These are phyloP conservation scores for Archivesica marissinica DNA, from an alignment of 1,140 invertebrate species.

Conservation along the genomic window DNA sequence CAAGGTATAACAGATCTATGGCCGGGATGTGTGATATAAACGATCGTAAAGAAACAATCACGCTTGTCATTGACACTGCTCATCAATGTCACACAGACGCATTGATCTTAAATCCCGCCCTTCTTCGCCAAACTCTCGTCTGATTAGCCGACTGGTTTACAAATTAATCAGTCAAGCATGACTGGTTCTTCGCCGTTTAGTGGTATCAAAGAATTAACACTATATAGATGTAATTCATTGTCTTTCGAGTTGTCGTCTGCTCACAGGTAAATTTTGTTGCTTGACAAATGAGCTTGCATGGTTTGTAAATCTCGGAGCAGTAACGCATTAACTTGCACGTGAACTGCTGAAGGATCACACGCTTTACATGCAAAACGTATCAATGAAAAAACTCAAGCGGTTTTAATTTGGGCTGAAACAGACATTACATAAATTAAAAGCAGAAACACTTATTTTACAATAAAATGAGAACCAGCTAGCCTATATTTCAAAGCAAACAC, in stretches of 20 bases:
- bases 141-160: constrained; percentile 60
- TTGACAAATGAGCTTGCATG: constrained; percentile 57
- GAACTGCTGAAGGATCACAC: not conserved
- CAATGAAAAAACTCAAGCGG: not conserved
- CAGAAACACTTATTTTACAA: not conserved
- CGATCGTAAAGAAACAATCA: constrained; percentile 63
- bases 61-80: constrained; percentile 46
- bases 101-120: constrained; percentile 68
- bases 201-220: constrained; percentile 61
- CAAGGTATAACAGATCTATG: constrained; percentile 45
- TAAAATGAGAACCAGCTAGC: not conserved
- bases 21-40: constrained; percentile 40
- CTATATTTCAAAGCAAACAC: not conserved
- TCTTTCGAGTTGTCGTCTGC: constrained; percentile 39
- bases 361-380: not conserved
- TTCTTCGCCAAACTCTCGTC: constrained; percentile 40
- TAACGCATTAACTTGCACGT: not conserved
- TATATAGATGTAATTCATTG: constrained; percentile 61
- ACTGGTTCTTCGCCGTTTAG: constrained; percentile 42
- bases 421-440: constrained; percentile 3
- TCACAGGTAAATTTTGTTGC: constrained; percentile 13
- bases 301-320: not conserved
- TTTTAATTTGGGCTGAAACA: not conserved
- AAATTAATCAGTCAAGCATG: constrained; percentile 67
- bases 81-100: constrained; percentile 56